Evolutionary conservation across 2,888 invertebrate species (phyloP).

Genomic region (Agrochola macilenta): DNA sequence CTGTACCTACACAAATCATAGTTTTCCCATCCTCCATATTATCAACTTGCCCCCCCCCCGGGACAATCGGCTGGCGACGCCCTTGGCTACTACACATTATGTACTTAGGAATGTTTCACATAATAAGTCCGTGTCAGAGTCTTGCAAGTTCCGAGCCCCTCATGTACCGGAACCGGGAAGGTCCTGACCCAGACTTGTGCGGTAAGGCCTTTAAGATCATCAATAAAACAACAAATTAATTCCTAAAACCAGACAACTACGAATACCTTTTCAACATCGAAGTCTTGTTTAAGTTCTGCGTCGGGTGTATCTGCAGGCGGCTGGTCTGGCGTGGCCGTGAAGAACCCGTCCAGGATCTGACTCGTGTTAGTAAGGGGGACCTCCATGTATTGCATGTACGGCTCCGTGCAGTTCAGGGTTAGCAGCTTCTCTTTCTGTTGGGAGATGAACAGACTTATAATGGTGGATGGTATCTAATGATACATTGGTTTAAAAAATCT

Average conservation of each 20-base stretch:
- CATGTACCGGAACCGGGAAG: background rate
- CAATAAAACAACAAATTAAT: background rate
- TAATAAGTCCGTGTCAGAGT: background rate
- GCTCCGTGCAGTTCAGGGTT: conserved; percentile 74
- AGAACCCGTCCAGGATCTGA: conserved; percentile 84
- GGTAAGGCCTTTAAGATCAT: background rate
- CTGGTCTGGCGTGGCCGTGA: conserved; percentile 66
- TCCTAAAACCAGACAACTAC: conserved; percentile 2
- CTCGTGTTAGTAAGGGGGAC: conserved; percentile 74
- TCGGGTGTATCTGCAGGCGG: conserved; percentile 64
- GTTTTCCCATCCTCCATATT: too few species aligned
- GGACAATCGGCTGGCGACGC: too few species aligned
- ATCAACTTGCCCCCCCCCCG: too few species aligned
- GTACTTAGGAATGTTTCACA: background rate
- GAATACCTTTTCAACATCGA: conserved; percentile 73
- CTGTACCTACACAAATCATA: too few species aligned
- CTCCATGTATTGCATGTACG: conserved; percentile 83
- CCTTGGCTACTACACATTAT: background rate
- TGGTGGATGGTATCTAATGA: background rate
- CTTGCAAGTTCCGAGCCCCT: too few species aligned
- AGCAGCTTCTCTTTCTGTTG: conserved; percentile 78
- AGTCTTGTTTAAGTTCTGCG: conserved; percentile 70
- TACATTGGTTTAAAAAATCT: background rate
- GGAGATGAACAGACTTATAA: conserved; percentile 4
- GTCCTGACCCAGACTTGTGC: background rate